Base-by-base conservation (phyloP, 2,797 vertebrate genomes). In the Adrianichthys oophorus region DNA sequence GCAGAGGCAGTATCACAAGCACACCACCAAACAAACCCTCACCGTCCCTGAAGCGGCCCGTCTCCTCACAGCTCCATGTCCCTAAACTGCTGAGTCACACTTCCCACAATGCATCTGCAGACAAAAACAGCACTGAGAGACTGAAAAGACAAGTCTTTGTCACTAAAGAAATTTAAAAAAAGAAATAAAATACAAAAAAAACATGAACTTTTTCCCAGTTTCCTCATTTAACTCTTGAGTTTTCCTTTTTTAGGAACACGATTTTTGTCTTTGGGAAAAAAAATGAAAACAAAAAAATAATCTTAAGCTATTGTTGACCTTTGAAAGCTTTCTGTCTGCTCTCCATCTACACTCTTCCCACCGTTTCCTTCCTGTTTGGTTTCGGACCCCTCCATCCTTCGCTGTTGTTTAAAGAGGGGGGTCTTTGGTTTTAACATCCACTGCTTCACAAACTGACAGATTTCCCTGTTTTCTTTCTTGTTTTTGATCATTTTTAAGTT, bases 1-100 rank as follows among this genome's bases (percentile, higher is more conserved):
- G 85, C 90, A 82, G 80, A 85, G 78, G 74, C 85, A 83, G 81
- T 74, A 84, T 94, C 93, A 94, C 94, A 94, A 95, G 94, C 93
- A 94, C 93, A 95, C 91, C 92, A 93, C 87, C 85, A 91, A 86
- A 80, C 85, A 91, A 86, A 80, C 86, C 80, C 76, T 78, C 90
- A 80, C 68, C 59, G 32, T 49, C 56, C 42, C 68, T 24, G 37
- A 64, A 5, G 21, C 17, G 29, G 16, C 17, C 44, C 48, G 15
- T 41, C 29, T 49, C 49, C 50, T 70, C 52, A 63, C 79, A 43
- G 63, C 65, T 66, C 68, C 73, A 76, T 53, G 21, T 68, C 80
- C 65, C 59, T 45, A 64, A 70, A 67, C 69, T 79, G 83, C 86
- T 74, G 86, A 82, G 82, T 90, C 81, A 87, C 83, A 71, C 72